Base-by-base conservation (phyloP, 1,140 invertebrate genomes). In the Trialeurodes vaporariorum region DNA sequence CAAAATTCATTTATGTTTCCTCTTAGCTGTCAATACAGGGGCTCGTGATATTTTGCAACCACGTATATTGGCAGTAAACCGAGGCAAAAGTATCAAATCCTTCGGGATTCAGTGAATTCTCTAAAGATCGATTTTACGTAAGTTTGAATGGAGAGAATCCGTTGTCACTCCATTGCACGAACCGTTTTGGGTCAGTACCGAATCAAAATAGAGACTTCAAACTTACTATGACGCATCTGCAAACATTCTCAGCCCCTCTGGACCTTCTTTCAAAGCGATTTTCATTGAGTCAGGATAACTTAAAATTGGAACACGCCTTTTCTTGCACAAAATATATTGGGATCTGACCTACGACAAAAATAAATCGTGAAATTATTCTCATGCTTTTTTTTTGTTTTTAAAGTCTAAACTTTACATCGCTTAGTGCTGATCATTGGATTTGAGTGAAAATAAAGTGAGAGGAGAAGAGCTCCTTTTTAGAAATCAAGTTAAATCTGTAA, bases 211-310 rank as follows among this genome's bases (percentile, higher is more conserved):
- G 5, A 67, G 59, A 63, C 66, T 62, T 61, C 61, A 34, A 27
- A 73, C 75, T 72, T 70, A 77, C 76, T 71, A 71, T n/a, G 76
- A 74, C n/a, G 72, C 70, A 27, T 66, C 66, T 24, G 87, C 83
- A 66, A 87, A 80, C 58, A 76, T 76, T 64, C 80, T 79, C 49
- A 87, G 75, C 2, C 73, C 75, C 1, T 75, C 67, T 2, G 87
- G 87, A 1, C 87, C 86, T 34, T 81, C 77, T 71, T 82, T 75
- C 21, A 87, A 75, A 0, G 86, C 85, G 21, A 82, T 73, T 67
- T 82, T 80, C 83, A 87, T 87, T 2, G 86, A 82, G 62, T 84
- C 81, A 0, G 86, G 86, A 75, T 87, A 88, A 61, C 82, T 82
- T 22, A 86, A 77, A 26, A 84, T 79, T 0, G 84, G 83, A 40